phyloP scores from a whole-genome alignment of 2,888 invertebrate species.

The Blastobasis adustella region DNA sequence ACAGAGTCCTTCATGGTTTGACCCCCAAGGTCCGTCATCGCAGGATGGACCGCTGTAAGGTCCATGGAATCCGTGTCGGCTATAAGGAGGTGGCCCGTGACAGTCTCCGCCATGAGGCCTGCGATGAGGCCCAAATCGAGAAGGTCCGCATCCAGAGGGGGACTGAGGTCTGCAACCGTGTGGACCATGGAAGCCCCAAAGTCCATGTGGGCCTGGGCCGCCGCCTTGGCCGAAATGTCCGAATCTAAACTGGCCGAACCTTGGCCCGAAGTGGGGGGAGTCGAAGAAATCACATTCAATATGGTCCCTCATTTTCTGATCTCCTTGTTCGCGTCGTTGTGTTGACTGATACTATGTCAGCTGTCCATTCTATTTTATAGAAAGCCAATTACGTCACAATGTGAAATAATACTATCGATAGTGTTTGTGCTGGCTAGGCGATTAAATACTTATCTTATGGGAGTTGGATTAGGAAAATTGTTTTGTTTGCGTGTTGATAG shows the following conservation, averaged over 20 bases:
- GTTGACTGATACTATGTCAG: too few species aligned
- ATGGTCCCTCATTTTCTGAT: slow-evolving; percentile 1
- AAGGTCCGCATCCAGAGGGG: not conserved
- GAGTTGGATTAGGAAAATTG: too few species aligned
- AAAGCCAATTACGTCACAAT: not conserved
- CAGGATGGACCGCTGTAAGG: not conserved
- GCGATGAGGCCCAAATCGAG: not conserved
- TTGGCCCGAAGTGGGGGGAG: not conserved
- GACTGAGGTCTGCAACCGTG: not conserved
- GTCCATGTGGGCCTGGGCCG: not conserved
- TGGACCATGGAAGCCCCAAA: not conserved
- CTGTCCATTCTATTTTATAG: not conserved
- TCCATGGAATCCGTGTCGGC: not conserved
- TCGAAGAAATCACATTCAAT: slow-evolving; percentile 1
- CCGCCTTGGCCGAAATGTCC: not conserved
- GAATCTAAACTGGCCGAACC: too few species aligned
- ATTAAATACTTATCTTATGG: too few species aligned
- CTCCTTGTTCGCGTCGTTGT: too few species aligned
- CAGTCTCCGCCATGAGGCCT: not conserved
- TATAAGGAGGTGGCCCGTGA: too few species aligned
- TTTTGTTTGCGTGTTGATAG: too few species aligned
- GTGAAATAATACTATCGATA: not conserved
- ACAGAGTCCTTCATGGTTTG: not conserved
- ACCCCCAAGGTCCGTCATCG: not conserved
- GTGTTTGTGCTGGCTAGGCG: too few species aligned